phyloP scores from a whole-genome alignment of 2,888 invertebrate genomes.

The Chromoteleia sp. region DNA sequence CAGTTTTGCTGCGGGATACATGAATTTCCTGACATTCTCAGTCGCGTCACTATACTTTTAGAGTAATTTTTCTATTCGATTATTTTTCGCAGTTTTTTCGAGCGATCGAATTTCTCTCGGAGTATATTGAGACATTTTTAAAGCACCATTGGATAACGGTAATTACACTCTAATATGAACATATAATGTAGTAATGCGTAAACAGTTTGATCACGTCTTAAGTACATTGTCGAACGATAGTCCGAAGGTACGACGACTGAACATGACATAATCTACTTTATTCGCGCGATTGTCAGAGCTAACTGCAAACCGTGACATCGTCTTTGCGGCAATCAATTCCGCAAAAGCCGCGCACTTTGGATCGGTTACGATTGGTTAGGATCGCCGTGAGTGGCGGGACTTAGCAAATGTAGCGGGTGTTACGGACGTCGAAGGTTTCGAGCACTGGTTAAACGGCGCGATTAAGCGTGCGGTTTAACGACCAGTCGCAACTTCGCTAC shows the following conservation, averaged over 20 bases:
- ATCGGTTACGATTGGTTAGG: conserved; percentile 30
- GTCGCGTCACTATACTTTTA: too few species aligned
- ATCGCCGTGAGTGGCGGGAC: conserved; percentile 28
- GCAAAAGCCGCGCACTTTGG: conserved; percentile 30
- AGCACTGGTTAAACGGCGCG: conserved; percentile 72
- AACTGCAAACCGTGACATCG: conserved; percentile 9
- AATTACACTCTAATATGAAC: too few species aligned
- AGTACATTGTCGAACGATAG: conserved; percentile 22
- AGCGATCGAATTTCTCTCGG: too few species aligned
- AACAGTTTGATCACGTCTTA: conserved; percentile 13
- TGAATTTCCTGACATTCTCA: too few species aligned
- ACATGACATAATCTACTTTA: conserved; percentile 14
- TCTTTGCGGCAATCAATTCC: conserved; percentile 43
- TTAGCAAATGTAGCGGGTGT: conserved; percentile 66
- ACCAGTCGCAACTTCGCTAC: conserved; percentile 65
- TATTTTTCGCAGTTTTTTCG: too few species aligned
- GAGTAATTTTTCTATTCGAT: too few species aligned
- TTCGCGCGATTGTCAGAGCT: background rate
- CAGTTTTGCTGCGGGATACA: too few species aligned
- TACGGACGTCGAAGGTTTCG: conserved; percentile 58
- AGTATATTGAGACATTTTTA: too few species aligned
- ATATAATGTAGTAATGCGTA: background rate
- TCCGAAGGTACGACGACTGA: background rate
- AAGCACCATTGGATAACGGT: too few species aligned
- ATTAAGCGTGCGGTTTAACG: conserved; percentile 72